Base-by-base conservation (phyloP, 2,797 vertebrate species). In the Enteromius treurensis region DNA sequence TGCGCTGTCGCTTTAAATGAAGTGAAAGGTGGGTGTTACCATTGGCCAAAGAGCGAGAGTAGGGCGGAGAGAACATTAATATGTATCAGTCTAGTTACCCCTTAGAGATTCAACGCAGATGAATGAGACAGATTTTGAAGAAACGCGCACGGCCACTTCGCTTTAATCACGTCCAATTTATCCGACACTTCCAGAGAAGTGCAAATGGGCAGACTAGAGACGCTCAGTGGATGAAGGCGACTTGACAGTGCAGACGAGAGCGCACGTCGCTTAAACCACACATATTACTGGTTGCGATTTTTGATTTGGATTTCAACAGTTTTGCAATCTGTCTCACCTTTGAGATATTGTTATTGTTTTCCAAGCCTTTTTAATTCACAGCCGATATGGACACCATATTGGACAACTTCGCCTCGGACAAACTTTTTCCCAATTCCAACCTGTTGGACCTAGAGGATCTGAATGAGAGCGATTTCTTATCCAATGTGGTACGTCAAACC, bases 391-490 rank as follows among this genome's bases (percentile, higher is more conserved):
- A 96, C 93, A 95, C 95, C 80, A 95, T 97, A 88, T 90, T 98
- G 91, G 97, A 98, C 92, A 95, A 95, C 89, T 94, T 96, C 86
- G 88, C 95, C 10, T 92, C 95, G 45, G 96, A 98, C 90, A 95
- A 96, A 92, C 96, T 97, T 91, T 96, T 96, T 74, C 94, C 96
- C 2, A 92, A 91, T 89, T 91, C 94, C 90, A 93, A 94, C 84
- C 95, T 96, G 87, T 91, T 96, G 92, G 95, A 96, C 90, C 89
- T 98, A 91, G 96, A 97, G 89, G 97, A 98, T 62, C 94, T 98
- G 89, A 96, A 95, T 89, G 97, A 98, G 90, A 96, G 96, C 78
- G 97, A 98, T 89, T 98, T 98, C 90, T 96, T 98, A 91, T 96
- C 94, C 88, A 98, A 96, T 90, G 96, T 97, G 96, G 97, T 98